phyloP scores from a whole-genome alignment of 2,113 vertebrate species.

The Chloebia gouldiae region DNA sequence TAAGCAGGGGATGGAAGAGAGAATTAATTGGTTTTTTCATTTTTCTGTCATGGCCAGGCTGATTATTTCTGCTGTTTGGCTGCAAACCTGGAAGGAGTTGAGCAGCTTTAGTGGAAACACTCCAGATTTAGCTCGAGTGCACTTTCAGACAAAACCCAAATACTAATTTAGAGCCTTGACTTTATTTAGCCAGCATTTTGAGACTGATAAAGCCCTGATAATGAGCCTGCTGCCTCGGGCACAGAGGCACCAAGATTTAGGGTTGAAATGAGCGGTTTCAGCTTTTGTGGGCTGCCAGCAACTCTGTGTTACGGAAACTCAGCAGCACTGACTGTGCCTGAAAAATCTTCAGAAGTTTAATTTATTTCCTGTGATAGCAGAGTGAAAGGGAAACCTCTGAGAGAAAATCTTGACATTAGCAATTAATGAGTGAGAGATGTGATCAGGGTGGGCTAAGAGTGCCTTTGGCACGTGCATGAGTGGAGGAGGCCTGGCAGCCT shows the following conservation, averaged over 20 bases:
- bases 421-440: conserved; percentile 1
- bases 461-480: background rate
- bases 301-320: background rate
- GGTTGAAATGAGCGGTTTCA: background rate
- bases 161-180: background rate
- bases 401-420: conserved; percentile 34
- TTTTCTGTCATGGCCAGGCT: background rate
- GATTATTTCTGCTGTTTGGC: background rate
- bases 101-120: background rate
- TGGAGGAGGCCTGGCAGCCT: background rate
- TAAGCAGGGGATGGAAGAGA: background rate
- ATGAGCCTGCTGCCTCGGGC: background rate
- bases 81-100: background rate
- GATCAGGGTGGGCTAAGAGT: background rate
- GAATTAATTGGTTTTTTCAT: background rate
- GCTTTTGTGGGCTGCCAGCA: background rate
- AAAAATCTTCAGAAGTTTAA: conserved; percentile 37
- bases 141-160: background rate
- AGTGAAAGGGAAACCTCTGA: conserved; percentile 56
- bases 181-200: background rate
- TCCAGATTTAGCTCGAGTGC: background rate
- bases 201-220: background rate
- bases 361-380: conserved; percentile 36
- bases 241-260: background rate
- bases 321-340: background rate